Conservation (phyloP, 2,888 invertebrate genomes). For the Agonopterix arenella region DNA sequence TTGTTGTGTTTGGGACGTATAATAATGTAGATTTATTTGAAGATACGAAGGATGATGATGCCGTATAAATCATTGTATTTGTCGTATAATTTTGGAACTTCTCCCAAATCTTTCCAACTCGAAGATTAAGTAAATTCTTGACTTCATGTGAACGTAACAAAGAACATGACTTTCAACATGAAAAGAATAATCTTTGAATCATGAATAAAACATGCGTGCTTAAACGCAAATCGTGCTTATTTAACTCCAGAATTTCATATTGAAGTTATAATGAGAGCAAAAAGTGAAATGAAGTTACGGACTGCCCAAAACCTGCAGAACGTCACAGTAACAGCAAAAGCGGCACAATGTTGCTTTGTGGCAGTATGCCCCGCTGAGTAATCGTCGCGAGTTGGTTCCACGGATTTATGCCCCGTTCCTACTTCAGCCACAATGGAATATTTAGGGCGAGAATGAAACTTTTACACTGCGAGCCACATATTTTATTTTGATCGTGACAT, state of each 20-base stretch:
- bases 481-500: slow-evolving; percentile 49
- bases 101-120: neutral
- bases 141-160: no score
- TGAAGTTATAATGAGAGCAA: neutral
- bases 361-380: slow-evolving; percentile 41
- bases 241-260: neutral
- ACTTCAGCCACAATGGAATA: slow-evolving; percentile 55
- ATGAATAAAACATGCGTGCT: no score
- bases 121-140: no score
- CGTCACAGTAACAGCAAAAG: no score
- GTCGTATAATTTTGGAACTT: neutral
- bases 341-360: slow-evolving; percentile 38
- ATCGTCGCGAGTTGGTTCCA: slow-evolving; percentile 51
- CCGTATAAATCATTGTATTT: slow-evolving; percentile 1
- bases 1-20: slow-evolving; percentile 26
- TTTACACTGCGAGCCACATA: slow-evolving; percentile 38
- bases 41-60: slow-evolving; percentile 1
- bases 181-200: no score
- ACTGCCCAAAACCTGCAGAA: no score
- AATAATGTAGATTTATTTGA: slow-evolving; percentile 12
- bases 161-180: no score
- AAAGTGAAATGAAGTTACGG: no score
- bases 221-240: no score
- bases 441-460: slow-evolving; percentile 53
- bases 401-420: slow-evolving; percentile 49